Evolutionary conservation across 2,888 invertebrate species (phyloP).

Genomic region (Mythimna vitellina): DNA sequence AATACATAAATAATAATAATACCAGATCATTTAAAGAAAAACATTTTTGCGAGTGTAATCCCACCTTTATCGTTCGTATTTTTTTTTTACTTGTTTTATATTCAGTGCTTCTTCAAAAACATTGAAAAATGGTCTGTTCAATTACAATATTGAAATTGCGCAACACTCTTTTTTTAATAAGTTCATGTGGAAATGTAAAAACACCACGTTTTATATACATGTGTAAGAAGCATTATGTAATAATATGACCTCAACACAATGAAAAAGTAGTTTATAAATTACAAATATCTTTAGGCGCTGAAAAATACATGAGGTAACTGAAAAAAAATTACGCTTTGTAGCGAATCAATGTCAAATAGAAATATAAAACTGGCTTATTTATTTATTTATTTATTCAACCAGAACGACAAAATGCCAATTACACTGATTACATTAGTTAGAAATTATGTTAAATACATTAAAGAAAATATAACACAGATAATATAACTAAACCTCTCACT

Average conservation of each 20-base stretch:
- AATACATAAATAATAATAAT: too few species aligned
- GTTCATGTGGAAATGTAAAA: slow-evolving; percentile 2
- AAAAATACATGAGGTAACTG: slow-evolving; percentile 36
- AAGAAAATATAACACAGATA: too few species aligned
- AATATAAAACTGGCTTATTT: background rate
- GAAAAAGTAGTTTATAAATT: slow-evolving; percentile 24
- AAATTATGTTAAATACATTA: too few species aligned
- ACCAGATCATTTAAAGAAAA: too few species aligned
- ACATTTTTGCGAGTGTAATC: background rate
- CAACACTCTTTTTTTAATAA: slow-evolving; percentile 21
- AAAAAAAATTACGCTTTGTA: slow-evolving; percentile 13
- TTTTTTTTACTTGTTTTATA: too few species aligned
- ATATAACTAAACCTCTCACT: too few species aligned
- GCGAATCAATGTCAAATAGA: background rate
- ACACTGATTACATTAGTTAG: too few species aligned
- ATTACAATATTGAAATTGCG: slow-evolving; percentile 41
- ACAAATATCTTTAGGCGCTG: slow-evolving; percentile 18
- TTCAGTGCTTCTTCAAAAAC: background rate
- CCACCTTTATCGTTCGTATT: background rate
- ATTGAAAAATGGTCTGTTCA: background rate
- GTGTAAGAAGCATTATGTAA: slow-evolving; percentile 30
- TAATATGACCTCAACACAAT: slow-evolving; percentile 36
- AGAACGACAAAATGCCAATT: too few species aligned
- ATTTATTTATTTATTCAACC: too few species aligned
- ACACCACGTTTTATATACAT: slow-evolving; percentile 19